phyloP scores from a whole-genome alignment of 53 echinoderm and acorn worm genomes.

The Glandiceps talaboti region DNA sequence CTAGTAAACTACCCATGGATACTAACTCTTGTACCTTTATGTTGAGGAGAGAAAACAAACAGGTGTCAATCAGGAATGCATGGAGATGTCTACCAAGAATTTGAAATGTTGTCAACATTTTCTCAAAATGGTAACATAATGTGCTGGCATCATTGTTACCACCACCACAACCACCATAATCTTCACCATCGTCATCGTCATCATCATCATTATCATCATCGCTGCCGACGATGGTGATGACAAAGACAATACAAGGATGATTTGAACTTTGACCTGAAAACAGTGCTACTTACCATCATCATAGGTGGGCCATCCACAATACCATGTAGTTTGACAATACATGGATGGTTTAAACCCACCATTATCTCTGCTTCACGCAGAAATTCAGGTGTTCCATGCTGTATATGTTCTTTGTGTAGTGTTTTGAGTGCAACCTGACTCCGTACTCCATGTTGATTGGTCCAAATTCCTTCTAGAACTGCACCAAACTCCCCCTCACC shows the following conservation, averaged over 20 bases:
- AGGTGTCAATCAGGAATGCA: no score
- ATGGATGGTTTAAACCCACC: slow-evolving; percentile 74
- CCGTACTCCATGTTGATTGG: slow-evolving; percentile 17
- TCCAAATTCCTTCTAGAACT: slow-evolving; percentile 64
- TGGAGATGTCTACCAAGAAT: no score
- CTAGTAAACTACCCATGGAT: slow-evolving; percentile 67
- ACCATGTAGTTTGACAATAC: slow-evolving; percentile 79
- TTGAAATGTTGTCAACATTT: no score
- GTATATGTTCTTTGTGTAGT: slow-evolving; percentile 74
- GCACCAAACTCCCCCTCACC: slow-evolving; percentile 98
- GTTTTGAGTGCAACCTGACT: slow-evolving; percentile 78
- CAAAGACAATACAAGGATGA: no score
- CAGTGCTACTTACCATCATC: slow-evolving; percentile 67
- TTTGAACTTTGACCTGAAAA: no score
- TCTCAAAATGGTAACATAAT: no score
- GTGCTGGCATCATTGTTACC: no score
- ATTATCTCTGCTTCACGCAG: slow-evolving; percentile 82
- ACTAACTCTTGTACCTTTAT: slow-evolving; percentile 93
- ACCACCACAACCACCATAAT: no score
- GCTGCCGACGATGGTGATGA: no score
- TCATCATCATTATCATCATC: no score
- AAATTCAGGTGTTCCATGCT: slow-evolving; percentile 82
- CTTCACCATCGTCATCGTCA: no score
- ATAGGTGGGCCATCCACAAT: slow-evolving; percentile 77
- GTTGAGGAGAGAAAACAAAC: no score